phyloP scores from a whole-genome alignment of 92 coral and sea anemone genomes.

The Metridium senile region DNA sequence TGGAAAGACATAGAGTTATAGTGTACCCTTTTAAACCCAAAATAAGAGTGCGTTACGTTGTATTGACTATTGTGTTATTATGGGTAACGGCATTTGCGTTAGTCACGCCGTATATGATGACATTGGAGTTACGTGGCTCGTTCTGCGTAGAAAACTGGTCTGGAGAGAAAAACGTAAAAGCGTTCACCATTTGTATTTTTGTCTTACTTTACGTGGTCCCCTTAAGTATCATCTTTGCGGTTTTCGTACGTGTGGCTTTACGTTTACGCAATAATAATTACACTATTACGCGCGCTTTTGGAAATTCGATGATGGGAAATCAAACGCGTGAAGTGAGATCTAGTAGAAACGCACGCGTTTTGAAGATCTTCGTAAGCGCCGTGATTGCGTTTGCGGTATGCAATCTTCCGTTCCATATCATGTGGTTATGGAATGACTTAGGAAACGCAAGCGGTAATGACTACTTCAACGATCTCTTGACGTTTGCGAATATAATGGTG shows the following conservation, averaged over 20 bases:
- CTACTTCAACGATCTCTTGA: conserved; percentile 56
- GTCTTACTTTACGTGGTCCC: conserved; percentile 57
- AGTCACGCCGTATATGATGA: conserved; percentile 66
- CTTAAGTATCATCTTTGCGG: conserved; percentile 33
- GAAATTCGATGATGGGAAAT: neutral
- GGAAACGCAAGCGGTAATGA: conserved; percentile 49
- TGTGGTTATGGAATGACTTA: conserved; percentile 88
- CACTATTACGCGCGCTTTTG: conserved; percentile 14
- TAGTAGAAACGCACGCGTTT: conserved; percentile 57
- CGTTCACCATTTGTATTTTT: conserved; percentile 56
- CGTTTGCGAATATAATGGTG: conserved; percentile 74
- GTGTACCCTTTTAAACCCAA: conserved; percentile 66
- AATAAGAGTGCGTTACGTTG: conserved; percentile 30
- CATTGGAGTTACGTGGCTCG: conserved; percentile 29
- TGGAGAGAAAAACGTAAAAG: conserved; percentile 26
- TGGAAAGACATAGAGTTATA: conserved; percentile 65
- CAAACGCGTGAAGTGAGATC: conserved; percentile 34
- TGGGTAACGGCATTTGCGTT: conserved; percentile 64
- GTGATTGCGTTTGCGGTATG: conserved; percentile 79
- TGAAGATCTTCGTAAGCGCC: conserved; percentile 73
- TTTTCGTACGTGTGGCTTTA: conserved; percentile 34
- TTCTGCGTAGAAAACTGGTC: conserved; percentile 62
- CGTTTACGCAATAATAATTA: conserved; percentile 19
- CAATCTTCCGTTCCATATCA: conserved; percentile 72
- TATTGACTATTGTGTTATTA: conserved; percentile 24